Percentiles rank a stretch among this genome's conserved stretches.
phyloP scores from a whole-genome alignment of 2,888 invertebrate species.

The Athrips mouffetella region DNA sequence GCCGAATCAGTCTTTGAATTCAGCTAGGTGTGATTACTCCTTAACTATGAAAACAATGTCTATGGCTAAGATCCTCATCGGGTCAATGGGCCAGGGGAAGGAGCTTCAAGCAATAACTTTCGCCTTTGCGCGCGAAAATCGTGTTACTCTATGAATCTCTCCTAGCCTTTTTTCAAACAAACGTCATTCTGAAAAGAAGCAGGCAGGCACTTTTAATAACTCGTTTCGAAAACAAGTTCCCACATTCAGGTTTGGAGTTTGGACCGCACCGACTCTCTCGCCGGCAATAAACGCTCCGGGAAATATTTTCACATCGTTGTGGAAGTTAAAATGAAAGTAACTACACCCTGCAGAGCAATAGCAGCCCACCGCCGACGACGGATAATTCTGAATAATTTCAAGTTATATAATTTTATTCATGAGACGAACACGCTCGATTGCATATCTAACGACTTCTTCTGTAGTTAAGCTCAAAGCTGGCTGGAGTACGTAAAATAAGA shows the following conservation, averaged over 20 bases:
- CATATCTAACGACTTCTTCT: conserved; percentile 46
- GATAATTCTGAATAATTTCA: conserved; percentile 64
- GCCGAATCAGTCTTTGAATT: too few species aligned
- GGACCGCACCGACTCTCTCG: conserved; percentile 57
- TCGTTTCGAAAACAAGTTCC: conserved; percentile 32
- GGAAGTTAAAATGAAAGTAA: conserved; percentile 76
- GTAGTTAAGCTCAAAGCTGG: too few species aligned
- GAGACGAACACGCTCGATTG: conserved; percentile 50
- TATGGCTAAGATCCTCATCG: too few species aligned
- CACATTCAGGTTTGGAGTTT: conserved; percentile 40
- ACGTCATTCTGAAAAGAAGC: too few species aligned
- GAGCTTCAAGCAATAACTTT: too few species aligned
- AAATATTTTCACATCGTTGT: conserved; percentile 77
- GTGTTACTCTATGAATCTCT: too few species aligned
- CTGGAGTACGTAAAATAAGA: too few species aligned
- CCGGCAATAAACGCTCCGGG: conserved; percentile 68
- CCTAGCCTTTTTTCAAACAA: too few species aligned
- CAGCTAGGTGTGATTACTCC: too few species aligned
- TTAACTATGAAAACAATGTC: too few species aligned
- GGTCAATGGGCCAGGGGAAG: too few species aligned
- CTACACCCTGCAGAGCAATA: conserved; percentile 68
- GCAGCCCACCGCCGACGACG: conserved; percentile 45
- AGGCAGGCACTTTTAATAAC: conserved; percentile 35
- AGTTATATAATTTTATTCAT: conserved; percentile 71
- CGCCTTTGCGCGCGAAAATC: too few species aligned